Evolutionary conservation across 2,888 invertebrate genomes (phyloP), one percentile per base, ranked within the genome.

Genomic region (Amphipoea lucens): DNA sequence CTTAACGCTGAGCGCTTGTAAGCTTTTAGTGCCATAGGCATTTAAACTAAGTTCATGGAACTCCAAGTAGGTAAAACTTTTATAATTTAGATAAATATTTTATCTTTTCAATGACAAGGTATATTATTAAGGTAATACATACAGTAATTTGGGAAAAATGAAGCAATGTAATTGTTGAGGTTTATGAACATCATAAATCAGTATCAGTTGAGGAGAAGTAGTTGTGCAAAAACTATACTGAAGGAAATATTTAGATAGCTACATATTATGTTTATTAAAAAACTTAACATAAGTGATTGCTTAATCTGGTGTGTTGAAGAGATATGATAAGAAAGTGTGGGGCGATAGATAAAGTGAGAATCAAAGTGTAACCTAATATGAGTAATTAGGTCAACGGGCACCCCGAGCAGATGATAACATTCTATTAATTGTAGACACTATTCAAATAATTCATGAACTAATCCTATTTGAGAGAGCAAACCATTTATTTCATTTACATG

Each of bases 251-350:
- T 48, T 62, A 29, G 12, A 17, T 57, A n/a, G n/a, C 9, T 77
- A 51, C 11, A 42, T 48, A 20, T 29, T 20, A 48, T 7, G 20
- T 69, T 40, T 48, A 68, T 69, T 20, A 29, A 76, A 78, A 48
- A 48, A 68, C 23, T 42, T n/a, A 62, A 84, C 20, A 17, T n/a
- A 51, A n/a, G 17, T 36, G 60, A 66, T 82, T 73, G 54, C 54
- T 70, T 54, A 71, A 71, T 83, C 42, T 73, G 17, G 62, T 60
- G 23, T 40, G 54, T 75, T 62, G 45, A n/a, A 54, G 65, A 70
- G 82, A 82, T 82, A 83, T 83, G 82, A 82, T 86, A 83, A 83
- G 72, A 85, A 68, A 65, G 67, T 82, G 76, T 73, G 65, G 54
- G 66, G 69, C 69, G 73, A 69, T 23, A 70, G 86, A 82, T 83